Conservation (phyloP, 2,113 vertebrate species). For the Cephalopholis sonnerati region DNA sequence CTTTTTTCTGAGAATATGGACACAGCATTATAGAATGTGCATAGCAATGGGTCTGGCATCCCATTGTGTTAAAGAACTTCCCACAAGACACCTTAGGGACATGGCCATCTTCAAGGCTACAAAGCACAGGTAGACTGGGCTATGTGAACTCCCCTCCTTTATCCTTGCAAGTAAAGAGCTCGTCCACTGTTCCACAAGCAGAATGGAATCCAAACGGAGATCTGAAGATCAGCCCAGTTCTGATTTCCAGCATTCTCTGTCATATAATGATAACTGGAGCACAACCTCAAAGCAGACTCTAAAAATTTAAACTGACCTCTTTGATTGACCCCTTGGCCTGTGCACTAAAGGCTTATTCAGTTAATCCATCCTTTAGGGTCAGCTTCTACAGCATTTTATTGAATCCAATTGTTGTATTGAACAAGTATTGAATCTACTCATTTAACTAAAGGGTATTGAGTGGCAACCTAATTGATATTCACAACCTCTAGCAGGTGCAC, state of each 20-base stretch:
- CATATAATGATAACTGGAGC: not conserved
- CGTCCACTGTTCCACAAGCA: not conserved
- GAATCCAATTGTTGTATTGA: not conserved
- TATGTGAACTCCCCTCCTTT: not conserved
- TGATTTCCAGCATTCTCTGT: not conserved
- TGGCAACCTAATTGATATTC: too few relatives aligned
- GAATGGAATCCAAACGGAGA: not conserved
- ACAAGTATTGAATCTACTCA: not conserved
- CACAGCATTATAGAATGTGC: not conserved
- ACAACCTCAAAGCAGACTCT: not conserved
- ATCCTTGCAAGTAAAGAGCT: not conserved
- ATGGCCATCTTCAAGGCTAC: not conserved
- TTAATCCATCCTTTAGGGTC: not conserved
- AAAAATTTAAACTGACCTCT: not conserved
- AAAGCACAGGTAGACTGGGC: not conserved
- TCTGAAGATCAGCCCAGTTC: too few relatives aligned
- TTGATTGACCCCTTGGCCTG: not conserved
- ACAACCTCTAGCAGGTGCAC: not conserved
- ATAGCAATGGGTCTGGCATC: too few relatives aligned
- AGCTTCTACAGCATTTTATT: not conserved
- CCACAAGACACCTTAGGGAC: not conserved
- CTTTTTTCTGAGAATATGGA: not conserved
- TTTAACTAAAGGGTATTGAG: too few relatives aligned
- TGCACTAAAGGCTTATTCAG: not conserved
- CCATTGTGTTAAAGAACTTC: not conserved